These are phyloP conservation scores for Phodopus roborovskii DNA, from an alignment of 2,113 vertebrate species.

Conservation along the genomic window DNA sequence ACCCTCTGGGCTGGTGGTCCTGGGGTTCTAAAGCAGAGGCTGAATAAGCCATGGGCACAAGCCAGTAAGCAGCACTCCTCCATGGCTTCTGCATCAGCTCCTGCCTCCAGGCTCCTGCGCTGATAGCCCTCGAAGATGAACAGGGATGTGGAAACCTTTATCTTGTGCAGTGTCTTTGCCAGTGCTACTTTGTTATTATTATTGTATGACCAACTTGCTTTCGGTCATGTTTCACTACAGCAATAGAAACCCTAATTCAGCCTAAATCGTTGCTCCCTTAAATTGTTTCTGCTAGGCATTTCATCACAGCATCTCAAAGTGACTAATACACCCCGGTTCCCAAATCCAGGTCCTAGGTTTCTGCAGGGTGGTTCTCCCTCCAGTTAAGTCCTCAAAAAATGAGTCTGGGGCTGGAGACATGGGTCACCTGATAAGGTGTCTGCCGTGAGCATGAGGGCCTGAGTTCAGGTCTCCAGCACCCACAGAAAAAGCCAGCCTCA, in stretches of 20 bases:
- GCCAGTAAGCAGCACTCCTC: not conserved
- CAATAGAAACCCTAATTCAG: not conserved
- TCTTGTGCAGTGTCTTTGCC: too few relatives aligned
- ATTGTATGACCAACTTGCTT: not conserved
- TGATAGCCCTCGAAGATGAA: not conserved
- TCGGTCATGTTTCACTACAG: not conserved
- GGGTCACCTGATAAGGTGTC: not conserved
- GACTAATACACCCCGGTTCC: not conserved
- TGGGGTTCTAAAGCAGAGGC: not conserved
- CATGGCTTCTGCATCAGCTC: not conserved
- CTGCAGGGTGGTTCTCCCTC: not conserved
- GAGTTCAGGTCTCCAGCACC: not conserved
- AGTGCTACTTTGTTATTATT: too few relatives aligned
- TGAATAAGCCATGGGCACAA: not conserved
- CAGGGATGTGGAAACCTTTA: not conserved
- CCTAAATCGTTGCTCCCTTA: not conserved
- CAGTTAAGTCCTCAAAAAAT: not conserved
- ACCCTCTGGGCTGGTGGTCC: not conserved
- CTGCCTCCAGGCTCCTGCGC: not conserved
- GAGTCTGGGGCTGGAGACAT: not conserved
- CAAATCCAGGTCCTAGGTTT: not conserved
- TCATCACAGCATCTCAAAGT: not conserved
- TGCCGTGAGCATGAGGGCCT: not conserved
- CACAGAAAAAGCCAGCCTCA: not conserved
- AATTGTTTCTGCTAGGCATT: not conserved